These are phyloP conservation scores for Lagopus muta DNA, from an alignment of 2,113 vertebrate species.

Conservation along the genomic window DNA sequence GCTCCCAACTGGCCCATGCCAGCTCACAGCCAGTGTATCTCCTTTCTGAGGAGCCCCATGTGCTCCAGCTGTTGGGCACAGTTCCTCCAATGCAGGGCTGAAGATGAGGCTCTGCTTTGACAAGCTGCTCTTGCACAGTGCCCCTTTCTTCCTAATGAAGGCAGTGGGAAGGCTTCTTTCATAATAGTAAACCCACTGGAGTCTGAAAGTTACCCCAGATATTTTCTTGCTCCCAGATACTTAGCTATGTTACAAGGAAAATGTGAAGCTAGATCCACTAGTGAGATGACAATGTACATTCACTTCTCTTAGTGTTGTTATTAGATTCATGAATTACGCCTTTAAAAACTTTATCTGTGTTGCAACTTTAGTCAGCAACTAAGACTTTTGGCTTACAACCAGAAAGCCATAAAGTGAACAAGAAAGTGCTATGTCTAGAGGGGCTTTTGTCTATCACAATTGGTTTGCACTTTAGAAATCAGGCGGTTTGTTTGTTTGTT, in stretches of 20 bases:
- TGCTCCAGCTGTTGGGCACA: not conserved
- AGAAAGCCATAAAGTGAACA: not conserved
- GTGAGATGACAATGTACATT: not conserved
- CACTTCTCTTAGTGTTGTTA: not conserved
- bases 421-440: not conserved
- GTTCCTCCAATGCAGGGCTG: not conserved
- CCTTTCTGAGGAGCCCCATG: not conserved
- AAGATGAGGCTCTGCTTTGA: not conserved
- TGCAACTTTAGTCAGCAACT: not conserved
- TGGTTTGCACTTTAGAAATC: not conserved
- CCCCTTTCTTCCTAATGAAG: not conserved
- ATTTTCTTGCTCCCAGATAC: not conserved
- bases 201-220: not conserved
- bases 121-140: not conserved
- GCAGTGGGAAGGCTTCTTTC: not conserved
- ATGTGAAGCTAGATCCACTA: not conserved
- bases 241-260: not conserved
- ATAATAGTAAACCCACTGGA: not conserved
- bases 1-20: not conserved
- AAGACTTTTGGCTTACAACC: not conserved
- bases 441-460: not conserved
- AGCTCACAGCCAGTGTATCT: not conserved
- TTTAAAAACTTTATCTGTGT: not conserved
- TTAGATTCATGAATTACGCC: not conserved
- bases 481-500: not conserved